Conservation (phyloP, 1,140 invertebrate genomes). For the Brachionus plicatilis region DNA sequence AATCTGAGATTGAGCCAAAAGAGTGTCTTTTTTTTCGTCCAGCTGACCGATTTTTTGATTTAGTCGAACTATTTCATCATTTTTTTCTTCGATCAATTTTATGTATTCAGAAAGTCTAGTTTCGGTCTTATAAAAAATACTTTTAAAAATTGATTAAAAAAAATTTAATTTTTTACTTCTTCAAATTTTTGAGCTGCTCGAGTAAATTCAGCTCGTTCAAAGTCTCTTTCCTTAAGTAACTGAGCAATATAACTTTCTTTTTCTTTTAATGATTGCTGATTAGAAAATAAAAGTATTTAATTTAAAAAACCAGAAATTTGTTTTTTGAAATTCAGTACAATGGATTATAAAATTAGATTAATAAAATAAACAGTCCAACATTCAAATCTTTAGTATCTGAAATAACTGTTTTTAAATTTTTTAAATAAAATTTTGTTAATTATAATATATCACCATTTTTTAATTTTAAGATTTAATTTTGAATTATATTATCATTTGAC, state of each 20-base stretch:
- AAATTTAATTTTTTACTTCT: slow-evolving; percentile 47
- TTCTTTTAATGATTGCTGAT: slow-evolving; percentile 79
- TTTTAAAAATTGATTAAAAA: background rate
- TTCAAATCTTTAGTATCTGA: too few relatives aligned
- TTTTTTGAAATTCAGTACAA: background rate
- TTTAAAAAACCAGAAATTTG: background rate
- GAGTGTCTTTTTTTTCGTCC: slow-evolving; percentile 69
- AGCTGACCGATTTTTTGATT: slow-evolving; percentile 53
- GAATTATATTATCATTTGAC: too few relatives aligned
- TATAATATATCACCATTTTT: too few relatives aligned
- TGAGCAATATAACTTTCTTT: slow-evolving; percentile 86
- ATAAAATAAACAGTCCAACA: too few relatives aligned
- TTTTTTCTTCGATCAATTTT: slow-evolving; percentile 51
- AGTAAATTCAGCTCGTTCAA: slow-evolving; percentile 75
- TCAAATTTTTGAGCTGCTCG: slow-evolving; percentile 67
- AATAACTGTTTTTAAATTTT: too few relatives aligned
- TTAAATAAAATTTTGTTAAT: too few relatives aligned
- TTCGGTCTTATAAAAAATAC: slow-evolving; percentile 11
- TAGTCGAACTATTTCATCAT: slow-evolving; percentile 50
- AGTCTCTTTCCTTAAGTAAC: slow-evolving; percentile 76
- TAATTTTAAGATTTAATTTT: too few relatives aligned
- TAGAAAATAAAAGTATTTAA: slow-evolving; percentile 36
- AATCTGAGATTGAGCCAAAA: slow-evolving; percentile 29
- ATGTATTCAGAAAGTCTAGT: slow-evolving; percentile 58
- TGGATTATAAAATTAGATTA: background rate